Percentiles rank a stretch among this genome's conserved stretches.
Evolutionary conservation across 1,140 invertebrate species (phyloP).

Genomic region (Drosophila ohnishii): DNA sequence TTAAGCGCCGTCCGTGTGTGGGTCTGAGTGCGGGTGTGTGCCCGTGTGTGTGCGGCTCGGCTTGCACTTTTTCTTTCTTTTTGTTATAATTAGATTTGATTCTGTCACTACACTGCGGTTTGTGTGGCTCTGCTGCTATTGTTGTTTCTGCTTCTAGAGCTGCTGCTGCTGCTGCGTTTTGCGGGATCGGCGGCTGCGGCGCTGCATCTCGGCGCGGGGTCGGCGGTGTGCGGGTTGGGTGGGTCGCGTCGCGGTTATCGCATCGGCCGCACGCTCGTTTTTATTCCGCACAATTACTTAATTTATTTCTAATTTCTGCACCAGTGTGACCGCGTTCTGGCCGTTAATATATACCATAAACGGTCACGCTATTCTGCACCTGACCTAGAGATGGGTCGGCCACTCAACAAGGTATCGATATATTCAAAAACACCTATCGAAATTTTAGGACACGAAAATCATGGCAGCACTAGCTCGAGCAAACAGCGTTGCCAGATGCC

Average conservation of each 20-base stretch:
- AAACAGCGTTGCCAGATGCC: too few species aligned
- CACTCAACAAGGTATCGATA: not conserved
- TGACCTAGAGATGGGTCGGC: not conserved
- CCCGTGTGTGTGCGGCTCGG: conserved; percentile 34
- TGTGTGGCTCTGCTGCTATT: conserved; percentile 56
- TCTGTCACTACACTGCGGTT: conserved; percentile 67
- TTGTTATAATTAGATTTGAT: conserved; percentile 76
- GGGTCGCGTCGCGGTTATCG: conserved; percentile 30
- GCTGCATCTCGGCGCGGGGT: conserved; percentile 30
- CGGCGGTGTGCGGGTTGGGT: conserved; percentile 9
- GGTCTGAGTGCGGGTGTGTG: conserved; percentile 13
- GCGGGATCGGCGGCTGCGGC: conserved; percentile 12
- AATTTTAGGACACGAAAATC: too few species aligned
- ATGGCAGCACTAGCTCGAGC: too few species aligned
- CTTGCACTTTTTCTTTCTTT: conserved; percentile 38
- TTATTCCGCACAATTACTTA: conserved; percentile 50
- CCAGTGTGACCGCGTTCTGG: conserved; percentile 10
- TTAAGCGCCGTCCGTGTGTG: conserved; percentile 42
- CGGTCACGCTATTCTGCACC: conserved; percentile 6
- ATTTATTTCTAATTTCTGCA: conserved; percentile 50
- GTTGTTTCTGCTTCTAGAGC: conserved; percentile 24
- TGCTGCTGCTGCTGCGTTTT: conserved; percentile 27
- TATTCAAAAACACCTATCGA: not conserved
- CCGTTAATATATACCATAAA: conserved; percentile 1
- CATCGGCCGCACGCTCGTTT: conserved; percentile 35